phyloP scores from a whole-genome alignment of 2,888 invertebrate genomes.

The Mylabris sibirica region DNA sequence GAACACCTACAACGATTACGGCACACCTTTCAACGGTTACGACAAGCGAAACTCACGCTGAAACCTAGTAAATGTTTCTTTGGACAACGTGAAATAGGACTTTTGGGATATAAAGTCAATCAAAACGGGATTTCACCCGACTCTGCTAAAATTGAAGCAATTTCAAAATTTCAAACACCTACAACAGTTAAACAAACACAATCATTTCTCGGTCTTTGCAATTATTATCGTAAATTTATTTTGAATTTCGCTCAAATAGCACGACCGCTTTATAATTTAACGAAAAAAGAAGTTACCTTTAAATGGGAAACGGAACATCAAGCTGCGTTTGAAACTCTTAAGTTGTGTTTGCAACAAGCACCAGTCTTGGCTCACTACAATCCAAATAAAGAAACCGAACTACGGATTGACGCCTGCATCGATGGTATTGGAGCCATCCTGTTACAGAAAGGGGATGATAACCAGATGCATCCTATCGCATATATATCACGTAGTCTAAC shows the following conservation, averaged over 20 bases:
- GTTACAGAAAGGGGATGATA: neutral
- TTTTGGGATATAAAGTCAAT: conserved; percentile 25
- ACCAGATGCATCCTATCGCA: conserved; percentile 2
- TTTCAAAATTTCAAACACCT: conserved; percentile 30
- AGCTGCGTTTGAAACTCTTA: too few relatives aligned
- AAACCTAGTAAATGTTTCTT: conserved; percentile 32
- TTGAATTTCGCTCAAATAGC: conserved; percentile 21
- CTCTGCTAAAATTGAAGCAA: conserved; percentile 22
- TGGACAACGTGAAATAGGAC: conserved; percentile 24
- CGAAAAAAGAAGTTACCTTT: conserved; percentile 23
- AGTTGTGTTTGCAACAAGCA: too few relatives aligned
- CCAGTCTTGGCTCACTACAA: too few relatives aligned
- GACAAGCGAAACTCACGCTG: conserved; percentile 23
- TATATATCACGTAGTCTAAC: conserved; percentile 6
- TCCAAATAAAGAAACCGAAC: too few relatives aligned
- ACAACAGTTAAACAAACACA: conserved; percentile 24
- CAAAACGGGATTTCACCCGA: conserved; percentile 22
- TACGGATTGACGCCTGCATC: conserved; percentile 24
- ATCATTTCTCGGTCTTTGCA: conserved; percentile 29
- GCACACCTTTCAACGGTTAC: conserved; percentile 25
- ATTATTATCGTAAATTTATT: conserved; percentile 31
- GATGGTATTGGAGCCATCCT: conserved; percentile 18
- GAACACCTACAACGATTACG: conserved; percentile 24
- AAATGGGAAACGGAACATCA: conserved; percentile 21
- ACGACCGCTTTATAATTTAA: conserved; percentile 22